phyloP scores from a whole-genome alignment of 2,113 vertebrate species.

The Thamnaconus septentrionalis region DNA sequence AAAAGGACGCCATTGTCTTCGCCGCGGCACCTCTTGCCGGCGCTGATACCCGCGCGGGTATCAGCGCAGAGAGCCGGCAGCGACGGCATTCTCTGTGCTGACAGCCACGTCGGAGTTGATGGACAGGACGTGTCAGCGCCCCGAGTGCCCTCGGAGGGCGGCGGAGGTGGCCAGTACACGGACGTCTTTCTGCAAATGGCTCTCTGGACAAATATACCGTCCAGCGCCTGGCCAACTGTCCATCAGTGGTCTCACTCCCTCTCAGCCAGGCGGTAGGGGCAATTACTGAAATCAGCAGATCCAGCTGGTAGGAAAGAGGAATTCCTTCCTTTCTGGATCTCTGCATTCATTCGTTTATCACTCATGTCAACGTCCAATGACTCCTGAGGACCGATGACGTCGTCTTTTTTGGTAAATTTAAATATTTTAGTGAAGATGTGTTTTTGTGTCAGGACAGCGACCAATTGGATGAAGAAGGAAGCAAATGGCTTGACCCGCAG shows the following conservation, averaged over 20 bases:
- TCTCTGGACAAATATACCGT: constrained; percentile 67
- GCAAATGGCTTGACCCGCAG: too few relatives aligned
- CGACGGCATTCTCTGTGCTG: constrained; percentile 37
- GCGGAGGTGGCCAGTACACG: constrained; percentile 66
- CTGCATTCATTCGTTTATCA: too few relatives aligned
- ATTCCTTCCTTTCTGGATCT: neutral
- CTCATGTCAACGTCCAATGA: too few relatives aligned
- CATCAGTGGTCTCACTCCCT: constrained; percentile 37
- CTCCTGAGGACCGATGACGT: too few relatives aligned
- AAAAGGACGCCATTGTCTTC: constrained; percentile 26
- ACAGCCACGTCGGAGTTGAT: constrained; percentile 64
- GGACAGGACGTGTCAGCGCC: constrained; percentile 67
- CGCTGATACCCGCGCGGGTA: constrained; percentile 37
- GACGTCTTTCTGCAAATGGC: constrained; percentile 68
- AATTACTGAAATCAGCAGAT: constrained; percentile 34
- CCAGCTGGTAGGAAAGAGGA: constrained; percentile 23
- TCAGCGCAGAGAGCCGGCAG: constrained; percentile 18
- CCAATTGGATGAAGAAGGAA: too few relatives aligned
- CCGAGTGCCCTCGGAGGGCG: constrained; percentile 56
- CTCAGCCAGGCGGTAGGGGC: constrained; percentile 15
- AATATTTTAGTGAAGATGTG: too few relatives aligned
- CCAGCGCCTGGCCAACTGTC: constrained; percentile 24
- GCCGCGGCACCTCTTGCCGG: neutral
- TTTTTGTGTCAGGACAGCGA: too few relatives aligned
- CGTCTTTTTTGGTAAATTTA: too few relatives aligned